These are phyloP conservation scores for Ornithoptera alexandrae DNA, from an alignment of 2,888 invertebrate genomes.

Conservation along the genomic window DNA sequence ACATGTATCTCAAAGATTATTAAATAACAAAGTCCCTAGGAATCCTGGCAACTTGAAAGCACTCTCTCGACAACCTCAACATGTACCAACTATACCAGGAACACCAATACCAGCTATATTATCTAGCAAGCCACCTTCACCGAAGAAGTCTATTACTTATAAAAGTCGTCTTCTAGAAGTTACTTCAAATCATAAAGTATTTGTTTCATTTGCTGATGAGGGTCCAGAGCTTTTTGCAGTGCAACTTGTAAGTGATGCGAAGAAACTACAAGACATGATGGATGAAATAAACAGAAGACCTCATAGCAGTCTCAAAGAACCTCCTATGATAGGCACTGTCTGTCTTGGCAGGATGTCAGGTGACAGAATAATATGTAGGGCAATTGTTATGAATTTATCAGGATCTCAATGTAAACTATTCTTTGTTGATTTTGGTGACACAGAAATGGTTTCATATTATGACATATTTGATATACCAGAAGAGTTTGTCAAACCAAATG, in stretches of 20 bases:
- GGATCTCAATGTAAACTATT: constrained; percentile 87
- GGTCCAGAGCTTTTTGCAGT: constrained; percentile 89
- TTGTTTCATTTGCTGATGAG: constrained; percentile 88
- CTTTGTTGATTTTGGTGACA: constrained; percentile 90
- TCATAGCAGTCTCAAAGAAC: constrained; percentile 82
- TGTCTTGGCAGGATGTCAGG: constrained; percentile 87
- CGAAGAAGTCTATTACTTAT: constrained; percentile 74
- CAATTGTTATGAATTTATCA: constrained; percentile 86
- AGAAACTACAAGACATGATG: constrained; percentile 84
- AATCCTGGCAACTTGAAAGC: constrained; percentile 60
- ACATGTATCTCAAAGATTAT: constrained; percentile 58
- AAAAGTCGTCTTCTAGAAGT: constrained; percentile 72
- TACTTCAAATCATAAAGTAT: constrained; percentile 82
- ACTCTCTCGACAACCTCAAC: constrained; percentile 61
- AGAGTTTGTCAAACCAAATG: constrained; percentile 84
- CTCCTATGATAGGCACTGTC: constrained; percentile 87
- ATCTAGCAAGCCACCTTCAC: constrained; percentile 49
- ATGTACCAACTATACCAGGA: constrained; percentile 35
- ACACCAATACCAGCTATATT: constrained; percentile 37
- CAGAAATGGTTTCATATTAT: constrained; percentile 84
- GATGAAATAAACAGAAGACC: constrained; percentile 83
- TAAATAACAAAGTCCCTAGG: constrained; percentile 59
- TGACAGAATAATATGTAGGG: constrained; percentile 85
- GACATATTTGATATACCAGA: constrained; percentile 88
- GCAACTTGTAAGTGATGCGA: constrained; percentile 82